A percentile compares a stretch with the other conserved stretches of the same genome.
These are phyloP conservation scores for Ceyx cyanopectus DNA, from an alignment of 2,113 vertebrate genomes.

Conservation along the genomic window DNA sequence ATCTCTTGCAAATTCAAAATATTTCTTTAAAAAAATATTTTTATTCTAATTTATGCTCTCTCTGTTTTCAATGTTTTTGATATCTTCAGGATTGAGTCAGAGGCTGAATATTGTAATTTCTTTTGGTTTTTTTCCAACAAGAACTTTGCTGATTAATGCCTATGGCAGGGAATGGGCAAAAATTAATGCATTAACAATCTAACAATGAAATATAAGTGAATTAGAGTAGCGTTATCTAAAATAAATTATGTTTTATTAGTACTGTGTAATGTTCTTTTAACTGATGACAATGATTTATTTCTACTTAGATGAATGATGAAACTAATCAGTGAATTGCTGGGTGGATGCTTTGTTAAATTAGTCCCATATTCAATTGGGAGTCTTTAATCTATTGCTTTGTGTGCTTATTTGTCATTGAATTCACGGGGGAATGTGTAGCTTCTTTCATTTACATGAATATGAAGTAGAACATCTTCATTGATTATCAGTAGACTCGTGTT, in stretches of 20 bases:
- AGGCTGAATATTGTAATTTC: neutral
- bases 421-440: neutral
- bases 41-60: neutral
- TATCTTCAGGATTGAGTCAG: neutral
- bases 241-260: slow-evolving; percentile 34
- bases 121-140: neutral
- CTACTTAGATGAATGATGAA: slow-evolving; percentile 39
- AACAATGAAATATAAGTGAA: slow-evolving; percentile 40
- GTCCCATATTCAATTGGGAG: neutral
- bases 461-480: neutral
- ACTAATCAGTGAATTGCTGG: slow-evolving; percentile 45
- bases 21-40: neutral
- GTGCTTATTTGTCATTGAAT: slow-evolving; percentile 27
- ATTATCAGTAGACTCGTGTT: neutral
- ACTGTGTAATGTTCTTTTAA: slow-evolving; percentile 36
- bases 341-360: slow-evolving; percentile 49
- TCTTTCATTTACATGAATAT: neutral
- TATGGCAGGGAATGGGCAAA: slow-evolving; percentile 8
- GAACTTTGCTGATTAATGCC: slow-evolving; percentile 5
- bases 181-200: slow-evolving; percentile 23
- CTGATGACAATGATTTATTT: slow-evolving; percentile 52
- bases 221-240: slow-evolving; percentile 37
- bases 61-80: neutral
- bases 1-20: neutral
- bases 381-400: slow-evolving; percentile 14